These are phyloP conservation scores for Xylophagus ater DNA, from an alignment of 2,888 invertebrate species.

Conservation along the genomic window DNA sequence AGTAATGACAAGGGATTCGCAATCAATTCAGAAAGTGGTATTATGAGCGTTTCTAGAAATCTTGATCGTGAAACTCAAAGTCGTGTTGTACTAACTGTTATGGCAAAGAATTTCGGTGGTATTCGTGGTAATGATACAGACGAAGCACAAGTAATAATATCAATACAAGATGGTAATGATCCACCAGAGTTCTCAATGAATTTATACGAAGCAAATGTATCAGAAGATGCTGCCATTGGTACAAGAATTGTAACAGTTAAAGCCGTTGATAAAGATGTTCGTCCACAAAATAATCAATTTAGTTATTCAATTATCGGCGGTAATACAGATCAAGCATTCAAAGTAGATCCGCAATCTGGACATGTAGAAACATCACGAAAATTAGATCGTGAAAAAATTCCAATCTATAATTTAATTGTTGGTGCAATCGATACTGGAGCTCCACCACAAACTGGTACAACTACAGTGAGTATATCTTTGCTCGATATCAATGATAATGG, in stretches of 20 bases:
- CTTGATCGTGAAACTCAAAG: slow-evolving; percentile 82
- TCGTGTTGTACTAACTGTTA: slow-evolving; percentile 76
- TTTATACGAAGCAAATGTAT: slow-evolving; percentile 65
- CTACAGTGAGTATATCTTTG: slow-evolving; percentile 67
- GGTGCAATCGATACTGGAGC: slow-evolving; percentile 82
- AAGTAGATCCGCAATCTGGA: slow-evolving; percentile 77
- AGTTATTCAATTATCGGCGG: slow-evolving; percentile 81
- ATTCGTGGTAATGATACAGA: slow-evolving; percentile 92
- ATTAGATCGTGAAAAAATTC: slow-evolving; percentile 70
- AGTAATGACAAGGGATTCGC: slow-evolving; percentile 86
- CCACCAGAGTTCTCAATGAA: slow-evolving; percentile 82
- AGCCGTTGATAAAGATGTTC: slow-evolving; percentile 84
- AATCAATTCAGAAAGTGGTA: slow-evolving; percentile 73
- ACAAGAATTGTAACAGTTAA: slow-evolving; percentile 65
- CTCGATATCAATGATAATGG: slow-evolving; percentile 90
- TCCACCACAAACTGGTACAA: slow-evolving; percentile 86
- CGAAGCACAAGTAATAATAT: slow-evolving; percentile 86
- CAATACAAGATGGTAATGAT: slow-evolving; percentile 92
- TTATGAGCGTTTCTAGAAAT: slow-evolving; percentile 69
- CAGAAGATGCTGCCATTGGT: slow-evolving; percentile 67
- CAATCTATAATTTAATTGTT: slow-evolving; percentile 62
- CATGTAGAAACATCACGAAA: slow-evolving; percentile 64
- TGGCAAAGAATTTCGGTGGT: slow-evolving; percentile 90
- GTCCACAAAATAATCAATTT: slow-evolving; percentile 84
- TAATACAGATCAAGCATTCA: slow-evolving; percentile 71